Percentiles rank a stretch among this genome's conserved stretches.
phyloP scores from a whole-genome alignment of 2,113 vertebrate species.

The Corythornis madagascariensis region DNA sequence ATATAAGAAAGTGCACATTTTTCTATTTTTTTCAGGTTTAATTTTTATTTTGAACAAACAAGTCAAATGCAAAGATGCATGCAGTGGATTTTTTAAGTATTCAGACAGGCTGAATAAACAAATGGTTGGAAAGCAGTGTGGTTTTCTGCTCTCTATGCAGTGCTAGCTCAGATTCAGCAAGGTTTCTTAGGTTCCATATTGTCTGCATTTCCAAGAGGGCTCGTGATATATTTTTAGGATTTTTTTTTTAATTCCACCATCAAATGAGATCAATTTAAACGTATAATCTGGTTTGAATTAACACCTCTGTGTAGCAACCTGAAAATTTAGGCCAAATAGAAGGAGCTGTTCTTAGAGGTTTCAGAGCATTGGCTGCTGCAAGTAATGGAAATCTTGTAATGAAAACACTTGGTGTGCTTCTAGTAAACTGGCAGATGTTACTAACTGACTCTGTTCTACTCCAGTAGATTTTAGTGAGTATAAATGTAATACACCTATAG shows the following conservation, averaged over 20 bases:
- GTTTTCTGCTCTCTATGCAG: background rate
- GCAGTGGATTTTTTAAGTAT: background rate
- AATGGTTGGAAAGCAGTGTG: background rate
- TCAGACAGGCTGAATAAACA: background rate
- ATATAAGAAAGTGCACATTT: background rate
- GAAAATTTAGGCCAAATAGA: background rate
- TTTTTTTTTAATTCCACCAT: background rate
- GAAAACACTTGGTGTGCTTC: background rate
- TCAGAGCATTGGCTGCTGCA: background rate
- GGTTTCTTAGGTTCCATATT: background rate
- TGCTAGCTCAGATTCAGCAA: background rate
- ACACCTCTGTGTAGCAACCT: background rate
- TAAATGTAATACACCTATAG: background rate
- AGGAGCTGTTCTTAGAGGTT: background rate
- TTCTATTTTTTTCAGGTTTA: background rate
- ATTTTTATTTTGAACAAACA: background rate
- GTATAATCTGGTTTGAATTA: background rate
- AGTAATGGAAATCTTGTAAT: background rate
- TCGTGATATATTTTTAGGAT: background rate
- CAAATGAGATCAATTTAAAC: background rate
- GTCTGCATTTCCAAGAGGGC: background rate
- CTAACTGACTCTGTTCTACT: background rate
- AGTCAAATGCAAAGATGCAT: background rate
- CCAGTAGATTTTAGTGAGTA: background rate
- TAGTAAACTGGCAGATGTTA: constrained; percentile 1